Evolutionary conservation across 1,140 invertebrate genomes (phyloP).

Genomic region (Trichogramma pretiosum): DNA sequence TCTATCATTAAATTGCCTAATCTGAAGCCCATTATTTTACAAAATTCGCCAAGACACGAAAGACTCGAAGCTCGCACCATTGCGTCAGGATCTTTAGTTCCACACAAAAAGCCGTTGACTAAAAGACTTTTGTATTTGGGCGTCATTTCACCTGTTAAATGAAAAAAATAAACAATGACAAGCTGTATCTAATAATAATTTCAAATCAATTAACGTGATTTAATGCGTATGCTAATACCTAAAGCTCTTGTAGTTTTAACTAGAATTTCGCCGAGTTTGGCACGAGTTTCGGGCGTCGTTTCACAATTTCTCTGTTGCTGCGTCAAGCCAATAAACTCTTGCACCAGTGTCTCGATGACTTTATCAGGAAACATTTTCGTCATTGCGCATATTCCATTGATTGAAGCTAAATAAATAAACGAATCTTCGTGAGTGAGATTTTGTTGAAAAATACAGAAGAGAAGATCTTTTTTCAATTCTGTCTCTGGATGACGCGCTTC

Average conservation of each 20-base stretch:
- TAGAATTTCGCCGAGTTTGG: constrained; percentile 77
- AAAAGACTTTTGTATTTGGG: constrained; percentile 60
- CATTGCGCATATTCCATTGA: constrained; percentile 65
- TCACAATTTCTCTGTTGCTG: constrained; percentile 33
- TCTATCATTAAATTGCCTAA: constrained; percentile 64
- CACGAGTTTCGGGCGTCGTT: constrained; percentile 51
- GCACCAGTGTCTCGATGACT: constrained; percentile 56
- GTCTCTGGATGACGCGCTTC: constrained; percentile 55
- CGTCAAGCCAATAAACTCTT: constrained; percentile 49
- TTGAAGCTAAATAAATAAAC: constrained; percentile 71
- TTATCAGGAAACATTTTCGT: constrained; percentile 56
- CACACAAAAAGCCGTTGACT: constrained; percentile 63
- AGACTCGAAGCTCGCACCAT: constrained; percentile 73
- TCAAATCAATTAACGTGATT: neutral
- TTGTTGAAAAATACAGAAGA: constrained; percentile 65
- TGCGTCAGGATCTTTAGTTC: constrained; percentile 59
- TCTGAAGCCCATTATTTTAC: constrained; percentile 63
- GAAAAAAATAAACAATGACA: constrained; percentile 11
- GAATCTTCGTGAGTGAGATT: constrained; percentile 72
- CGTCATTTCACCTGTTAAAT: constrained; percentile 62
- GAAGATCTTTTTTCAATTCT: constrained; percentile 54
- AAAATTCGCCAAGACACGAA: constrained; percentile 79
- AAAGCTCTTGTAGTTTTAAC: constrained; percentile 63
- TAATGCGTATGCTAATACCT: constrained; percentile 44
- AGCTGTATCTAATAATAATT: constrained; percentile 7